Conservation (phyloP, 2,888 invertebrate genomes). For the Drosophila neonasuta region DNA sequence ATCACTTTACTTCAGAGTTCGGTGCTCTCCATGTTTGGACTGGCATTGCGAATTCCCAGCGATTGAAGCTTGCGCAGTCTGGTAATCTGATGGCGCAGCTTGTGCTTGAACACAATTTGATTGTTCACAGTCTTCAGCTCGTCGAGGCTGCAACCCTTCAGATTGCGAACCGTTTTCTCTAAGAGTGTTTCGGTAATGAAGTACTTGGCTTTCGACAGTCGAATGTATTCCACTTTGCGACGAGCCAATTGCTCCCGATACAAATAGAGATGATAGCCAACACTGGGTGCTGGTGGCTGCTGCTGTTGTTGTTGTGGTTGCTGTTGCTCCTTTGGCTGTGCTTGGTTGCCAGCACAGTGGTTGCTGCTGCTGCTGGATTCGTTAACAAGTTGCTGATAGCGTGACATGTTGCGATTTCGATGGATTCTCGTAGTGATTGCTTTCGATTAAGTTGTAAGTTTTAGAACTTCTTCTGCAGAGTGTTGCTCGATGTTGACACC, state of each 20-base stretch:
- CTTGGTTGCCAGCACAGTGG: constrained; percentile 3
- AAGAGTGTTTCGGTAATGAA: constrained; percentile 67
- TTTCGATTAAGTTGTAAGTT: constrained; percentile 10
- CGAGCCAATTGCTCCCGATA: constrained; percentile 68
- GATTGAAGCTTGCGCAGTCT: constrained; percentile 58
- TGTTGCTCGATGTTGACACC: constrained; percentile 39
- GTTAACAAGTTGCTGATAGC: constrained; percentile 63
- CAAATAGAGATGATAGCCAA: constrained; percentile 67
- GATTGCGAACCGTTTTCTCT: constrained; percentile 60
- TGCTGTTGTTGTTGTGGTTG: constrained; percentile 12
- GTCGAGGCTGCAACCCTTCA: constrained; percentile 61
- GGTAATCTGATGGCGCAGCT: constrained; percentile 59
- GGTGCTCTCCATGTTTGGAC: constrained; percentile 67
- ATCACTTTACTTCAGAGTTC: constrained; percentile 47
- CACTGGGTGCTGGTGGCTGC: constrained; percentile 35
- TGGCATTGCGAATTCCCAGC: constrained; percentile 65
- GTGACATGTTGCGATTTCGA: constrained; percentile 50
- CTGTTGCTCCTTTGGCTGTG: constrained; percentile 8
- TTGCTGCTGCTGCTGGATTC: constrained; percentile 35
- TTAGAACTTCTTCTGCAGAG: neutral
- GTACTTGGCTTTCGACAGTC: constrained; percentile 68
- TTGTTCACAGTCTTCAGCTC: constrained; percentile 67
- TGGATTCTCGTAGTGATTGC: constrained; percentile 9
- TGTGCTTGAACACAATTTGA: constrained; percentile 67
- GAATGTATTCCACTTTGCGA: constrained; percentile 62